phyloP scores from a whole-genome alignment of 1,140 invertebrate genomes.

The Trinorchestia longiramus region DNA sequence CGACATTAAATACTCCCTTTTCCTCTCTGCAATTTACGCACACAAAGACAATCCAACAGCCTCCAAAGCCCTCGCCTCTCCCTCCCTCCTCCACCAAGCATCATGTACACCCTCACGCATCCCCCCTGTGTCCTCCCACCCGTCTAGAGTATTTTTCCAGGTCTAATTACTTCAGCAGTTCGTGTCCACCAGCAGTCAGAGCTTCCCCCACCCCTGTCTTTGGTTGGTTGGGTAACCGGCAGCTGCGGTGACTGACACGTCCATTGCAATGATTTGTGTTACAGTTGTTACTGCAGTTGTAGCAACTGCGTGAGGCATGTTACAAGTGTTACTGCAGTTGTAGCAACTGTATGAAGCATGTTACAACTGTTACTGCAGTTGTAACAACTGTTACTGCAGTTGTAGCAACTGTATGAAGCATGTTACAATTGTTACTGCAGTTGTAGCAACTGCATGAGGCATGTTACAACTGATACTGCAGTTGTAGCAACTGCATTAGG shows the following conservation, averaged over 20 bases:
- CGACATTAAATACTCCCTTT: not conserved
- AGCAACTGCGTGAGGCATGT: not conserved
- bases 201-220: too few species aligned
- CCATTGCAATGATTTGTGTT: not conserved
- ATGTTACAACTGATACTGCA: not conserved
- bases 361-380: too few species aligned
- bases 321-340: not conserved
- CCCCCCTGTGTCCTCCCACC: not conserved
- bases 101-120: not conserved
- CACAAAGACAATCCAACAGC: not conserved
- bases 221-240: not conserved
- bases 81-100: too few species aligned
- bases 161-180: not conserved
- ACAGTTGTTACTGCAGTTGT: not conserved
- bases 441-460: not conserved
- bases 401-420: not conserved
- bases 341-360: not conserved
- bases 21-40: not conserved
- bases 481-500: not conserved
- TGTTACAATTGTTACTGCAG: not conserved
- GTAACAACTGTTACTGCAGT: not conserved
- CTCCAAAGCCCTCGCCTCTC: not conserved
- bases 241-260: not conserved
- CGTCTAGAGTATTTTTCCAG: not conserved
- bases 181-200: not conserved